Evolutionary conservation across 2,113 vertebrate genomes (phyloP).

Genomic region (Fregetta grallaria): DNA sequence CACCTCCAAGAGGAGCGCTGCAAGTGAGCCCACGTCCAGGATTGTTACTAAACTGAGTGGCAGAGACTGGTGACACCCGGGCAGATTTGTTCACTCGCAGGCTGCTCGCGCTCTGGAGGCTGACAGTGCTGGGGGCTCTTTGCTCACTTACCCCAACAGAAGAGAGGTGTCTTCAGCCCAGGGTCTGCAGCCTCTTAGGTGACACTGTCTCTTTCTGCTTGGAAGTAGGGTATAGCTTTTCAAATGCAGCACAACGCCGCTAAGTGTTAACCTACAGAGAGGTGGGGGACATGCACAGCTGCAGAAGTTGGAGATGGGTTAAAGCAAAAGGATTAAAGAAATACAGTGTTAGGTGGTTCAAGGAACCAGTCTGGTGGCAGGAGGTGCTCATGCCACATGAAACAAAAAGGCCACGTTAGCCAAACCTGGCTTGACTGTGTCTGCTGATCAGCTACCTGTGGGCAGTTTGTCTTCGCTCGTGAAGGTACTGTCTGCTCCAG

Average conservation of each 20-base stretch:
- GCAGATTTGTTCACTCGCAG: neutral
- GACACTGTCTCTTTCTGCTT: neutral
- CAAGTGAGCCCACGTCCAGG: fast-evolving
- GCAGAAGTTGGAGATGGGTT: neutral
- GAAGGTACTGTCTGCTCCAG: neutral
- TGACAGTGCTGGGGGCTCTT: neutral
- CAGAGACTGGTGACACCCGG: neutral
- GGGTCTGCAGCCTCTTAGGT: neutral
- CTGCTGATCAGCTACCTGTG: neutral
- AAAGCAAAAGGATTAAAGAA: neutral
- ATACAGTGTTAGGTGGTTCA: neutral
- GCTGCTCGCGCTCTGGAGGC: neutral
- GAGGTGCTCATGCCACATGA: neutral
- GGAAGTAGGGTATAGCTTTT: neutral
- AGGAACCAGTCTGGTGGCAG: neutral
- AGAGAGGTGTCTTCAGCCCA: neutral
- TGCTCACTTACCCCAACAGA: neutral
- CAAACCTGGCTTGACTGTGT: neutral
- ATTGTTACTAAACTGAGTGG: fast-evolving
- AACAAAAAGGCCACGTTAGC: neutral
- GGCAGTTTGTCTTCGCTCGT: neutral
- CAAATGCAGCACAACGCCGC: neutral
- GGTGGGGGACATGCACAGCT: neutral
- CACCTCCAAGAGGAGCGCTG: neutral
- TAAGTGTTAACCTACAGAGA: neutral